Evolutionary conservation across 2,888 invertebrate genomes (phyloP).

Genomic region (Dromius quadrimaculatus): DNA sequence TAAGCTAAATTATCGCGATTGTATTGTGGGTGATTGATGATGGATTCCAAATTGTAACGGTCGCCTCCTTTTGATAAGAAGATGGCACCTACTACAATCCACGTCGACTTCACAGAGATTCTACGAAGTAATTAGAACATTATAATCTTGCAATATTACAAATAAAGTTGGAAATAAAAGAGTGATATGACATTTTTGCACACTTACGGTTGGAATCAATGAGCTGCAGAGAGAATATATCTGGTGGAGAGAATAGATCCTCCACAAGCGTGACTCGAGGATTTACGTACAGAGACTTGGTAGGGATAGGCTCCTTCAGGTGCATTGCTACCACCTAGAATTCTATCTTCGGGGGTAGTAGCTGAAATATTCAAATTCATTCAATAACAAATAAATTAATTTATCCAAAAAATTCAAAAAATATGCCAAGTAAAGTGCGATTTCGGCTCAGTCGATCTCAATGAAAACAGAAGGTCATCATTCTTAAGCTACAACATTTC

Average conservation of each 20-base stretch:
- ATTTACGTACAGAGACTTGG: conserved; percentile 66
- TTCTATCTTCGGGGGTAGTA: background rate
- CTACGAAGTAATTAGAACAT: no score
- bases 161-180: no score
- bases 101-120: no score
- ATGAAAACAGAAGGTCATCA: no score
- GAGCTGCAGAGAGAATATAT: conserved; percentile 64
- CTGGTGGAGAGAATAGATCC: conserved; percentile 70
- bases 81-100: background rate
- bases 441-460: no score
- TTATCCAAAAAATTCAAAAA: no score
- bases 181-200: background rate
- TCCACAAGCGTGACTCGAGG: conserved; percentile 72
- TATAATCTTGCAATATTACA: no score
- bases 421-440: no score
- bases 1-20: conserved; percentile 49
- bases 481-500: no score
- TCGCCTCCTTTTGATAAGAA: conserved; percentile 62
- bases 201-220: conserved; percentile 69
- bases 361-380: no score
- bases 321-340: conserved; percentile 68
- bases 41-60: conserved; percentile 65
- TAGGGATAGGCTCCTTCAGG: conserved; percentile 68
- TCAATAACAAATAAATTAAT: no score
- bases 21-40: conserved; percentile 60